Percentiles rank a stretch among this genome's conserved stretches.
phyloP scores from a whole-genome alignment of 37 sponge, comb jelly and placozoan genomes.

The Cliona cf. orientalis region DNA sequence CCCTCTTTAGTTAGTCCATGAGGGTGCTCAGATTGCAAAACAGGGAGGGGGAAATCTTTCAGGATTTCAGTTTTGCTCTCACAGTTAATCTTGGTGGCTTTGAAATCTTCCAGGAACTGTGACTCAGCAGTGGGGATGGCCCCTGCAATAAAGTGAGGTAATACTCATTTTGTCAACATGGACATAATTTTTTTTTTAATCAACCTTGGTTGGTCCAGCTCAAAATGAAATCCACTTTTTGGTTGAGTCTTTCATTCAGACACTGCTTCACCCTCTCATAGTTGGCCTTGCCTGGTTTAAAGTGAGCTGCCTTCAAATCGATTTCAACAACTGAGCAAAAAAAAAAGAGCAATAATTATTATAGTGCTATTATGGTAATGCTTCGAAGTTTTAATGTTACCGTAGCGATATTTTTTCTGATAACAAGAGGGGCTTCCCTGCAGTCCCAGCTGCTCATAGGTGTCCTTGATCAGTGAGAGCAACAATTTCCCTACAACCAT shows the following conservation, averaged over 20 bases:
- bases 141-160: neutral
- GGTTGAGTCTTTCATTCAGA: constrained; percentile 21
- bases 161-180: neutral
- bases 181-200: neutral
- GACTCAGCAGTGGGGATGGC: neutral
- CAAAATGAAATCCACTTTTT: constrained; percentile 46
- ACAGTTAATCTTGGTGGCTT: constrained; percentile 11
- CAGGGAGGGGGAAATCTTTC: constrained; percentile 20
- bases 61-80: neutral
- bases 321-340: constrained; percentile 61
- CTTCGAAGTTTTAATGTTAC: constrained; percentile 11
- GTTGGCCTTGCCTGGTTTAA: constrained; percentile 51
- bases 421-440: constrained; percentile 61
- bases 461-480: constrained; percentile 71
- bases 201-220: constrained; percentile 18
- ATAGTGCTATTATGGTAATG: neutral
- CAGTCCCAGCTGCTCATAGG: constrained; percentile 71
- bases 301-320: constrained; percentile 51
- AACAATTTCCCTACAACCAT: constrained; percentile 48
- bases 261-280: constrained; percentile 62
- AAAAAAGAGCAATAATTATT: neutral
- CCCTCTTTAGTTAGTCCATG: constrained; percentile 23
- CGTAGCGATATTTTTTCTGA: constrained; percentile 22
- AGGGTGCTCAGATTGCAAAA: neutral
- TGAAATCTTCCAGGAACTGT: constrained; percentile 27